These are phyloP conservation scores for Otis tarda DNA, from an alignment of 2,113 vertebrate species.

Conservation along the genomic window DNA sequence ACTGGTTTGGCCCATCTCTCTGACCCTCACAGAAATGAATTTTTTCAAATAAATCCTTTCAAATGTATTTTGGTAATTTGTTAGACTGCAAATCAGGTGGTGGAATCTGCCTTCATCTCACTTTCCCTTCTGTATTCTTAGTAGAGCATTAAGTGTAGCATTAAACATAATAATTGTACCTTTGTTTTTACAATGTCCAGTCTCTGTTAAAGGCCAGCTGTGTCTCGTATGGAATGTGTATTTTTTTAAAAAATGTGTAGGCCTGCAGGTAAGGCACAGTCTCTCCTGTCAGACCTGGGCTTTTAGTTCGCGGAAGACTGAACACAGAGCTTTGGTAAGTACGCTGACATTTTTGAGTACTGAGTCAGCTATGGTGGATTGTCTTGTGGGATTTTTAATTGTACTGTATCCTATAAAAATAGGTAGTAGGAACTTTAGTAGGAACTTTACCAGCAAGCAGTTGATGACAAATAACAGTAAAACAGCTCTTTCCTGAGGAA, in stretches of 20 bases:
- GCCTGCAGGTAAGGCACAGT: not conserved
- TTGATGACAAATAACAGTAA: not conserved
- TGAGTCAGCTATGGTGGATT: not conserved
- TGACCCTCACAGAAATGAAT: not conserved
- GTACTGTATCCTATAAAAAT: not conserved
- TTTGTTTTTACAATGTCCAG: not conserved
- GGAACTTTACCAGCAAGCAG: not conserved
- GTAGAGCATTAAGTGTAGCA: not conserved
- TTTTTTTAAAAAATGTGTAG: fast-evolving
- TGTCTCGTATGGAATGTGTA: not conserved
- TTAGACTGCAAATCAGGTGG: not conserved
- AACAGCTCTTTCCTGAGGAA: not conserved
- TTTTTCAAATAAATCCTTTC: not conserved
- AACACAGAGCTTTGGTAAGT: not conserved
- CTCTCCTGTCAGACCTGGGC: not conserved
- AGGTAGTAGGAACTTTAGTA: not conserved
- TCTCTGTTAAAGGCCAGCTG: not conserved
- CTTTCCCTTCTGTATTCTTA: not conserved
- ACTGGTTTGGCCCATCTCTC: not conserved
- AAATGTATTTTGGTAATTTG: not conserved
- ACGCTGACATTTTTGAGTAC: fast-evolving
- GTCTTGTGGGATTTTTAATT: not conserved
- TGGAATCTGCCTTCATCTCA: not conserved
- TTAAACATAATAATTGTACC: not conserved
- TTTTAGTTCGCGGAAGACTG: not conserved